Evolutionary conservation across 2,113 vertebrate genomes (phyloP).

Genomic region (Muntiacus reevesi): DNA sequence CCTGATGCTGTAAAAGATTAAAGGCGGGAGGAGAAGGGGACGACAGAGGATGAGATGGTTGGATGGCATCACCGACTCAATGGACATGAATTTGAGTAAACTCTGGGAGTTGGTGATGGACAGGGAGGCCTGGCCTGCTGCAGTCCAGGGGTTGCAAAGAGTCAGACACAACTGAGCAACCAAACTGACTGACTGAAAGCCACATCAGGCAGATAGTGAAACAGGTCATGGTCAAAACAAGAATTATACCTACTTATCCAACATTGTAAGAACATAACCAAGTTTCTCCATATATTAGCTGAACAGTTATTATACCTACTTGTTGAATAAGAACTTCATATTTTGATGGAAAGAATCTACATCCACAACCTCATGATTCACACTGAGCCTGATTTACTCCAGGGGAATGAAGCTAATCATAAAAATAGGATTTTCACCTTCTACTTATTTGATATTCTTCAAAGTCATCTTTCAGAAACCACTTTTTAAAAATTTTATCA

Average conservation of each 20-base stretch:
- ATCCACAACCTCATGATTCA: neutral
- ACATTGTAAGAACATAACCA: neutral
- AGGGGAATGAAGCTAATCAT: neutral
- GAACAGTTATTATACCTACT: neutral
- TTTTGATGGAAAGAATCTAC: neutral
- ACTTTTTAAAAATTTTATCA: neutral
- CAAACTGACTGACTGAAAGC: neutral
- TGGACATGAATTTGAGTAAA: neutral
- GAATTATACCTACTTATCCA: neutral
- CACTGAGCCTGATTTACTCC: neutral
- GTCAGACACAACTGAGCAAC: neutral
- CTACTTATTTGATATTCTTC: slow-evolving; percentile 2
- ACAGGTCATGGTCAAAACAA: neutral
- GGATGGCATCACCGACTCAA: neutral
- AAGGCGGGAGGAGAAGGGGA: neutral
- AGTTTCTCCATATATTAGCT: neutral
- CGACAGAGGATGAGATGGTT: neutral
- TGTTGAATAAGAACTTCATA: neutral
- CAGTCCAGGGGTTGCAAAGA: neutral
- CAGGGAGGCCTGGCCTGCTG: neutral
- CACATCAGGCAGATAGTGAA: neutral
- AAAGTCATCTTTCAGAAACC: neutral
- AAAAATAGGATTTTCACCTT: neutral
- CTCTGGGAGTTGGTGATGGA: neutral
- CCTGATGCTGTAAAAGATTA: neutral